Evolutionary conservation across 2,113 vertebrate genomes (phyloP), one percentile per base, ranked within the genome.

Genomic region (Dolichallabes microphthalmus): DNA sequence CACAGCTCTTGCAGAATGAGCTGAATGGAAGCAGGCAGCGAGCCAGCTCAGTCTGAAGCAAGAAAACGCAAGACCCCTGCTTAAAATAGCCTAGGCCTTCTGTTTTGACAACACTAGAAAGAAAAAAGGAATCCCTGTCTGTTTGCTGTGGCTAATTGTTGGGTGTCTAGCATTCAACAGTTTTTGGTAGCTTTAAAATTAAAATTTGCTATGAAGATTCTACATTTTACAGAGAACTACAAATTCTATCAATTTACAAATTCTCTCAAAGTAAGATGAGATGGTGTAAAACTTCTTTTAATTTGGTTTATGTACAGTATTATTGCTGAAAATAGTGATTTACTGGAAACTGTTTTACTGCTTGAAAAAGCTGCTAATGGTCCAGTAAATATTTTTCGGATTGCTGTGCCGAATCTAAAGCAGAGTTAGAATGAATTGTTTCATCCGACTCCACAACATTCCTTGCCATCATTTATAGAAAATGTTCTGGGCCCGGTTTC

Each of bases 41-140:
- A 92, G 93, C 94, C 94, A 94, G 92, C 85, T 87, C 81, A 87
- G 74, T 88, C 90, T 89, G 91, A 90, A 89, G 87, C 85, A 78
- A 82, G 57, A 90, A 91, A 92, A 92, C 73, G 61, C 85, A 87
- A 84, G 27, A 92, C 91, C 91, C 94, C 57, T 12, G 12, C 69
- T 39, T 15, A 96, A 95, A 93, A 94, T 88, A 90, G 87, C 92
- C 91, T 88, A 86, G 14, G 93, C 94, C 93, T 95, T 96, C 94
- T 93, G 95, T 94, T 95, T 94, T 93, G 94, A 91, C 90, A 89
- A 94, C 90, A 94, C 94, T 94, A 93, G 92, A 93, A 94, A 95
- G 94, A 93, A 91, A 93, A 94, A 89, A 87, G 88, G 91, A 92
- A 95, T 87, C 91, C 91, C 92, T 94, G 94, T 91, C 94, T 94